phyloP scores from a whole-genome alignment of 2,888 invertebrate genomes.

The Heliconius ismenius region DNA sequence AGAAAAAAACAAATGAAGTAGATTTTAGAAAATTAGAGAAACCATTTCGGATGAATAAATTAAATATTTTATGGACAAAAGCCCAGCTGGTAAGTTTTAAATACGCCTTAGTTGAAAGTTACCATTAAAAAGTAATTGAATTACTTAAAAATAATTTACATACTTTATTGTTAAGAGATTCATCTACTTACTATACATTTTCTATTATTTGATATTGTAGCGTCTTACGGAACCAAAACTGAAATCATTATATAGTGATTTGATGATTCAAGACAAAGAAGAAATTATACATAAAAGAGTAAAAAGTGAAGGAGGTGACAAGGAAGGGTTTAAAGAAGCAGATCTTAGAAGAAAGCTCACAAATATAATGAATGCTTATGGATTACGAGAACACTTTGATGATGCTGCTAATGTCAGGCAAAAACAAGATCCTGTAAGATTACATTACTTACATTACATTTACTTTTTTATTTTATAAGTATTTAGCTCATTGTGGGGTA shows the following conservation, averaged over 20 bases:
- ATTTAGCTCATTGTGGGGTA: not conserved
- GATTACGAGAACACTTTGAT: constrained; percentile 89
- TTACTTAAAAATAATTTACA: not conserved
- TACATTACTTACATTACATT: not conserved
- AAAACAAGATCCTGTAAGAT: constrained; percentile 79
- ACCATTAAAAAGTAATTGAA: not conserved
- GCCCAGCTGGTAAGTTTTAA: constrained; percentile 88
- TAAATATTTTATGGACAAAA: constrained; percentile 94
- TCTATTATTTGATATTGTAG: constrained; percentile 68
- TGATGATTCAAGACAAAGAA: constrained; percentile 96
- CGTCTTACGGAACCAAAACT: constrained; percentile 91
- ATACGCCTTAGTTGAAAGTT: not conserved
- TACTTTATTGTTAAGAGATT: not conserved
- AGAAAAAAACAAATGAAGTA: constrained; percentile 65
- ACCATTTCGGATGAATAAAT: constrained; percentile 94
- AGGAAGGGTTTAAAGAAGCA: constrained; percentile 92
- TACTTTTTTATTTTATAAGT: not conserved
- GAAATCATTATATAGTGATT: constrained; percentile 92
- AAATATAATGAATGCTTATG: constrained; percentile 91
- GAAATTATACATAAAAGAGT: constrained; percentile 92
- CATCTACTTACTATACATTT: not conserved
- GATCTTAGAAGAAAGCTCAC: constrained; percentile 89
- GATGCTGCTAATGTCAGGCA: constrained; percentile 83
- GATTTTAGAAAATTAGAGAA: constrained; percentile 88
- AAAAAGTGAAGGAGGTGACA: constrained; percentile 91